These are phyloP conservation scores for Polyommatus icarus DNA, from an alignment of 2,888 invertebrate species.

Conservation along the genomic window DNA sequence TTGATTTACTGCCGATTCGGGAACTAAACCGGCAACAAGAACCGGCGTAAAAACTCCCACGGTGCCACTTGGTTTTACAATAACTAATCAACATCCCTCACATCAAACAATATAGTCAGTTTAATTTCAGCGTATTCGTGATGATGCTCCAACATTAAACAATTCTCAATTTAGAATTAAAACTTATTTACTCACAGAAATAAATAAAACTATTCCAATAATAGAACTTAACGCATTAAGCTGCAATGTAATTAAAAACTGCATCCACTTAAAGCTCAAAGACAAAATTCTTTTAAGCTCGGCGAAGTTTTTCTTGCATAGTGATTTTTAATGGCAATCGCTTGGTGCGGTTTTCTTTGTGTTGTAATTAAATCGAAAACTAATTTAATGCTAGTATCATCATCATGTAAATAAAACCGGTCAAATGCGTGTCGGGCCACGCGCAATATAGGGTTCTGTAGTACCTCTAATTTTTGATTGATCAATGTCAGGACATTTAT, in stretches of 20 bases:
- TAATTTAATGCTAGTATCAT: background rate
- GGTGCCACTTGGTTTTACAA: no score
- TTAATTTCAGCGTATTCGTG: background rate
- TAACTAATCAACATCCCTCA: no score
- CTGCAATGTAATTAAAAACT: constrained; percentile 4
- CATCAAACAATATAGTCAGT: background rate
- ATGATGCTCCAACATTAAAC: background rate
- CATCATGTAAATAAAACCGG: background rate
- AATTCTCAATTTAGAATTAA: background rate
- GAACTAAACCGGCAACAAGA: background rate
- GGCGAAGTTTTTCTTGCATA: background rate
- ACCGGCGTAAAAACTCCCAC: background rate
- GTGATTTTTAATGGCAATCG: constrained; percentile 18
- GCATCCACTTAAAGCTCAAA: background rate
- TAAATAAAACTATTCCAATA: constrained; percentile 10
- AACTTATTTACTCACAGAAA: background rate
- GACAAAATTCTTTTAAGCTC: constrained; percentile 4
- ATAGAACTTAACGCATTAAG: constrained; percentile 9
- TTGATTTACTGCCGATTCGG: no score
- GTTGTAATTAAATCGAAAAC: constrained; percentile 1
- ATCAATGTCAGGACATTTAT: no score
- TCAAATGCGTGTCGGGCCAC: no score
- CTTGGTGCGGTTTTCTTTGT: constrained; percentile 2
- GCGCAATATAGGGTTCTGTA: no score
- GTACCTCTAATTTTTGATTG: no score